A percentile compares a stretch with the other conserved stretches of the same genome.
Evolutionary conservation across 2,888 invertebrate species (phyloP).

Genomic region (Drosophila conformis): DNA sequence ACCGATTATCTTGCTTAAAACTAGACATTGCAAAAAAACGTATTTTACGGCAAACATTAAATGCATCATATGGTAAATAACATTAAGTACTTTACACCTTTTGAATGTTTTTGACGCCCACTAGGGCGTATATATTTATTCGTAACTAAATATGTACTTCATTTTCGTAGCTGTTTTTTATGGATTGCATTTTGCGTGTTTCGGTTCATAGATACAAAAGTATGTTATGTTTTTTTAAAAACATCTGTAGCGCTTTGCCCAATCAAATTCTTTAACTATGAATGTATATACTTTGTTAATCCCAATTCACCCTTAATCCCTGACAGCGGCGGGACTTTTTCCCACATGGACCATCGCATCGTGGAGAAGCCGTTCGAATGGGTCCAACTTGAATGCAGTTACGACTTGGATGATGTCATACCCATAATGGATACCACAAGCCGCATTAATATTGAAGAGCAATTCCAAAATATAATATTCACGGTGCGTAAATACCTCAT

Average conservation of each 20-base stretch:
- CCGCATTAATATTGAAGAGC: conserved; percentile 82
- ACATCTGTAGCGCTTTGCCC: conserved; percentile 30
- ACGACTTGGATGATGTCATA: conserved; percentile 91
- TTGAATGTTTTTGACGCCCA: conserved; percentile 43
- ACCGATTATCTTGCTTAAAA: conserved; percentile 53
- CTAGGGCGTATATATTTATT: conserved; percentile 19
- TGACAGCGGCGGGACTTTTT: conserved; percentile 86
- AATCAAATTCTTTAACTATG: neutral
- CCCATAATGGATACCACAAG: conserved; percentile 88
- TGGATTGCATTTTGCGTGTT: conserved; percentile 69
- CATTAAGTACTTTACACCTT: conserved; percentile 45
- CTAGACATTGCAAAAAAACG: conserved; percentile 83
- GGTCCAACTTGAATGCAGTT: conserved; percentile 91
- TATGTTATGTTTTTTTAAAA: conserved; percentile 34
- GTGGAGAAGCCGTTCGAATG: conserved; percentile 89
- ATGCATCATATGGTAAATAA: conserved; percentile 83
- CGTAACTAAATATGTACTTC: conserved; percentile 14
- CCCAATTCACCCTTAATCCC: neutral
- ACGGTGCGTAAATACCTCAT: conserved; percentile 81
- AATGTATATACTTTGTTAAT: conserved; percentile 6
- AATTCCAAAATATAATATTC: conserved; percentile 80
- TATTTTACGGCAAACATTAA: conserved; percentile 84
- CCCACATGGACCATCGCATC: conserved; percentile 92
- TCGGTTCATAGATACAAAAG: conserved; percentile 41
- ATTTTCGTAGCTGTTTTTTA: conserved; percentile 47